Percentiles rank a stretch among this genome's conserved stretches.
These are phyloP conservation scores for Epinotia ramella DNA, from an alignment of 2,888 invertebrate genomes.

Conservation along the genomic window DNA sequence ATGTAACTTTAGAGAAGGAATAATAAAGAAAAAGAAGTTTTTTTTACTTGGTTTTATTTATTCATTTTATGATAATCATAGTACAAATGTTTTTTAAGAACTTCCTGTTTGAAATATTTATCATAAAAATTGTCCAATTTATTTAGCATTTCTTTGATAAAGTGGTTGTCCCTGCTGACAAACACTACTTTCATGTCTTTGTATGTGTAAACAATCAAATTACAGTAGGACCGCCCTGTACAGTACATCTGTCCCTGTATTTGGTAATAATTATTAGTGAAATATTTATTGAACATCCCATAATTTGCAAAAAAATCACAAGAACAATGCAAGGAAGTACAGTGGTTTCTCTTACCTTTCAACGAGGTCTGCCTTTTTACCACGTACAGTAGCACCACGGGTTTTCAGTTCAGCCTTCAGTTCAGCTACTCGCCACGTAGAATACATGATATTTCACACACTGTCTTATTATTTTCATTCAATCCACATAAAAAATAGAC, in stretches of 20 bases:
- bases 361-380: too few species aligned
- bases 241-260: slow-evolving; percentile 17
- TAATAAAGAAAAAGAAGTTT: slow-evolving; percentile 2
- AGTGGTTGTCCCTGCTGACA: slow-evolving; percentile 17
- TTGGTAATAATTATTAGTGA: not conserved
- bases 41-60: not conserved
- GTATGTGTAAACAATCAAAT: slow-evolving; percentile 26
- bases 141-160: slow-evolving; percentile 27
- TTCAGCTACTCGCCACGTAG: too few species aligned
- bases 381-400: too few species aligned
- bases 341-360: too few species aligned
- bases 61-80: not conserved
- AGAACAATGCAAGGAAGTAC: too few species aligned
- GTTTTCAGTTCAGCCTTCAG: too few species aligned
- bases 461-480: too few species aligned
- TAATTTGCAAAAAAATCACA: too few species aligned
- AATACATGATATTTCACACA: too few species aligned
- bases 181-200: slow-evolving; percentile 22
- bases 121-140: slow-evolving; percentile 19
- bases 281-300: too few species aligned
- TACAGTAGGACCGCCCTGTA: slow-evolving; percentile 26
- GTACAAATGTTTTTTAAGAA: not conserved
- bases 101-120: slow-evolving; percentile 5
- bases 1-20: slow-evolving; percentile 37
- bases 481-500: too few species aligned